Percentiles rank a stretch among this genome's conserved stretches.
phyloP scores from a whole-genome alignment of 2,888 invertebrate genomes.

The Luffia ferchaultella region DNA sequence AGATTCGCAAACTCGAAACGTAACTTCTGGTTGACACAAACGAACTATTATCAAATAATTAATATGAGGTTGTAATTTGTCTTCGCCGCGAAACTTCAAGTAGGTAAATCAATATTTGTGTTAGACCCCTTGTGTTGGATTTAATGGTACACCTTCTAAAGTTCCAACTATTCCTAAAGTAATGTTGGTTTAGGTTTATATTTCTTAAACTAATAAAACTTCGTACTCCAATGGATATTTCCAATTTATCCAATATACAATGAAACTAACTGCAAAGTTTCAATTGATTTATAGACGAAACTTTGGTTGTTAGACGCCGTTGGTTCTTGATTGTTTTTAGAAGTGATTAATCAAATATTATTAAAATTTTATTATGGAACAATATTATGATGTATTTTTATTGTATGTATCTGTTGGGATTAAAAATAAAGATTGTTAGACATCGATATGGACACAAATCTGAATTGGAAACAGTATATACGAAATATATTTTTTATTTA shows the following conservation, averaged over 20 bases:
- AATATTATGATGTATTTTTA: too few relatives aligned
- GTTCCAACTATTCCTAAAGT: background rate
- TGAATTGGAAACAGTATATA: too few relatives aligned
- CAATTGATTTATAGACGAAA: background rate
- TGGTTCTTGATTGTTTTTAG: too few relatives aligned
- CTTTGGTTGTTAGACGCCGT: background rate
- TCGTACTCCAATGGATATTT: background rate
- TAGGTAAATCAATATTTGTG: constrained; percentile 14
- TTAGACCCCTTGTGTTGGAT: background rate
- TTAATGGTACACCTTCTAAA: background rate
- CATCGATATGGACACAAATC: too few relatives aligned
- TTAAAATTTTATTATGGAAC: too few relatives aligned
- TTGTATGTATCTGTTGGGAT: too few relatives aligned
- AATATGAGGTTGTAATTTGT: constrained; percentile 9
- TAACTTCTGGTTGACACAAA: constrained; percentile 11
- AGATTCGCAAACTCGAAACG: constrained; percentile 19
- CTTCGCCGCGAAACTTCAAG: constrained; percentile 9
- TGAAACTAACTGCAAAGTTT: background rate
- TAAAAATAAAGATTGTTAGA: too few relatives aligned
- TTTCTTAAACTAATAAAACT: background rate
- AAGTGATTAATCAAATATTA: too few relatives aligned
- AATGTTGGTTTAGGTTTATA: background rate
- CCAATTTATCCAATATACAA: background rate
- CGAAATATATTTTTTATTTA: too few relatives aligned
- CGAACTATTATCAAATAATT: constrained; percentile 11